Base-by-base conservation (phyloP, 2,113 vertebrate genomes). In the Neodon shergylaensis region DNA sequence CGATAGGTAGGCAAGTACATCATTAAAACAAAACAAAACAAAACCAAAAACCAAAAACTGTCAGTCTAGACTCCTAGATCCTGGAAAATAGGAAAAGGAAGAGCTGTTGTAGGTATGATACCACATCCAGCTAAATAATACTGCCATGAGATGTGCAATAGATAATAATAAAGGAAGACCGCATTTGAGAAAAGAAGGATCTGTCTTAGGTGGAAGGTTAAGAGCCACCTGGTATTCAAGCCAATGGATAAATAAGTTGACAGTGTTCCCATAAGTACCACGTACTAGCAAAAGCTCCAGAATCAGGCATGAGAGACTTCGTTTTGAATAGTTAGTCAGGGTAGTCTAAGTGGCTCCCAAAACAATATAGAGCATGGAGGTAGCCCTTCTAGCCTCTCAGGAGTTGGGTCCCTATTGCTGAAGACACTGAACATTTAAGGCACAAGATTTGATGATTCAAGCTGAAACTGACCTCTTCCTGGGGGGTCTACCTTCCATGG, bases 61-160 rank as follows among this genome's bases (percentile, higher is more conserved):
- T 16, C 36, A 82, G 3, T 26, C 22, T 83, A 2, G 24, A 61
- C n/a, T 83, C 22, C 1, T 90, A 3, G 44, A 72, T 85, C 91
- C 70, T 94, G 72, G 42, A 65, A 94, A 91, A 85, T 0, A 73
- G n/a, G 47, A 28, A 87, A 77, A 79, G 81, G 33, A 89, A 86
- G 33, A 90, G 39, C 12, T 39, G 70, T 65, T 91, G 16, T 73
- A 58, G 36, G 72, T 63, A 47, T 19, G 16, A 65, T 78, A 81
- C 52, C 73, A 76, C 76, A 36, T 74, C 94, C n/a, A 91, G 79
- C 90, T 81, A 87, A 44, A 86, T 52, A 63, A 61, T 58, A 17
- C 28, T n/a, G 8, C 13, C 52, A 92, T 21, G 68, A 90, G 70
- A 65, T 72, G 72, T 68, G 52, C n/a, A 66, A 12, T 24, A 88